Conservation (phyloP, 2,797 vertebrate genomes). For the Crossoptilon crossoptilon region DNA sequence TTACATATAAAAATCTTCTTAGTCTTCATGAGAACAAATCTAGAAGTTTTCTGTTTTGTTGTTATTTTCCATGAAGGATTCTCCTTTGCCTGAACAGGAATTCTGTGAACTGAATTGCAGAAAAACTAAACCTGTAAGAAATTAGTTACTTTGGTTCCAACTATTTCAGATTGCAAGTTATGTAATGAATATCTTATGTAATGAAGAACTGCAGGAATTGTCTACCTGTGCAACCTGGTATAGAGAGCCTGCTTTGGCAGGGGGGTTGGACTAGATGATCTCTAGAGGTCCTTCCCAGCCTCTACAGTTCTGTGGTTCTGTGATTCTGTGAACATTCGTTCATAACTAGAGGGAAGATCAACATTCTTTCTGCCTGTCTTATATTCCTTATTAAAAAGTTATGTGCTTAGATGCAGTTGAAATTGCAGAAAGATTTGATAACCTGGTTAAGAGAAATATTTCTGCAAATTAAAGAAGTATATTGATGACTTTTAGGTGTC, state of each 20-base stretch:
- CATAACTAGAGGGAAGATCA: background rate
- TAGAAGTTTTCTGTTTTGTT: background rate
- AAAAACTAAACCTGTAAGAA: background rate
- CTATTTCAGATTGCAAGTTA: background rate
- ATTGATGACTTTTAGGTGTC: background rate
- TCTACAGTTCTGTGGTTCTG: too few relatives aligned
- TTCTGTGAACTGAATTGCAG: background rate
- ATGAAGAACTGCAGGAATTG: too few relatives aligned
- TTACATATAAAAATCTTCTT: conserved; percentile 12
- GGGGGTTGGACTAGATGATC: too few relatives aligned
- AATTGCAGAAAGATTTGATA: background rate
- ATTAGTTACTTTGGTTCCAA: background rate
- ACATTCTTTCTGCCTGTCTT: background rate
- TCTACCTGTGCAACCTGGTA: too few relatives aligned
- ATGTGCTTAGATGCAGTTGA: background rate
- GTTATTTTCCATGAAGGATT: background rate
- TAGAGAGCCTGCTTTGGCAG: too few relatives aligned
- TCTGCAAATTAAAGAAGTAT: background rate
- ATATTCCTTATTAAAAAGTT: background rate
- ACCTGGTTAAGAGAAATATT: background rate
- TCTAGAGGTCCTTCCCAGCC: too few relatives aligned
- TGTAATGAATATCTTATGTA: background rate
- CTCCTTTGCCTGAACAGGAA: background rate
- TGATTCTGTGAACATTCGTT: background rate
- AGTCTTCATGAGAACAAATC: background rate